Base-by-base conservation (phyloP, 2,113 vertebrate species). In the Oryzias javanicus region DNA sequence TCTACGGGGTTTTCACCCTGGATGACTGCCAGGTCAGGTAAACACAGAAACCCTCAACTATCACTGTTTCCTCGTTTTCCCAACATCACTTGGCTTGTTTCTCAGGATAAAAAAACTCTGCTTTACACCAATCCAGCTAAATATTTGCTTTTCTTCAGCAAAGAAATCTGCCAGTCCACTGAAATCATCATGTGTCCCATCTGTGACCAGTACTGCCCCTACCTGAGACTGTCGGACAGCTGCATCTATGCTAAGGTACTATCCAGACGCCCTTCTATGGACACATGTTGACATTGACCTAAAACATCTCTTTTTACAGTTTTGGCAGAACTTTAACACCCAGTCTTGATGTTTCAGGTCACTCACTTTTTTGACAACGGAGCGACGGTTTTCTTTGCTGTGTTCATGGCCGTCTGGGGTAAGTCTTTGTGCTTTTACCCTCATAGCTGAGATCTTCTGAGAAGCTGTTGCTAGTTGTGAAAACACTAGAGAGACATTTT, bases 321-420 rank as follows among this genome's bases (percentile, higher is more conserved):
- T 54, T 55, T 17, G 18, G 6, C 14, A 17, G 3, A 1, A 42
- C 20, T 20, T 48, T 42, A 54, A 35, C 16, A 14, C 5, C 16
- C 4, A 49, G 15, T 83, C 42, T 44, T 50, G 1, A 50, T 63
- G 73, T 62, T 35, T 77, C 95, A 97, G 95, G 94, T 97, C 56
- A 96, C 96, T 1, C 94, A 98, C 82, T 92, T 98, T 57, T 98
- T 98, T 87, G 97, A 98, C 85, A 98, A 98, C 2, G 94, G 94
- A 77, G 96, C 94, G 0, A 98, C 97, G 3, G 97, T 98, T 64
- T 98, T 98, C 87, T 98, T 98, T 78, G 97, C 97, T 59, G 95
- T 98, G 53, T 98, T 98, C 89, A 98, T 98, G 97, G 97, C 96
- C 3, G 96, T 98, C 20, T 98, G 97, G 97, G 96, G 97, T 98